phyloP scores from a whole-genome alignment of 2,797 vertebrate genomes.

The Intellagama lesueurii region DNA sequence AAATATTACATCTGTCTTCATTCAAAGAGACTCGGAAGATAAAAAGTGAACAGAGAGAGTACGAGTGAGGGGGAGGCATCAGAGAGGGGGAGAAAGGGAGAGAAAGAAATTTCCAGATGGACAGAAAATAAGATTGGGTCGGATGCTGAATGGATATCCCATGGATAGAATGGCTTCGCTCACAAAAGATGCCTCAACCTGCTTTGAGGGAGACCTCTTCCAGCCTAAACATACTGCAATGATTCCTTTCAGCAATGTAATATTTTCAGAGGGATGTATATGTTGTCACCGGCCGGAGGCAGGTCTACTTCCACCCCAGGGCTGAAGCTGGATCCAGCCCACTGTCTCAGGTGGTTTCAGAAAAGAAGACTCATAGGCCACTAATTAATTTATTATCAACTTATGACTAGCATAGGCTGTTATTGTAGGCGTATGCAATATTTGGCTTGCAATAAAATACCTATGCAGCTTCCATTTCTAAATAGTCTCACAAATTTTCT shows the following conservation, averaged over 20 bases:
- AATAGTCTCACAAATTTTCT: neutral
- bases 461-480: neutral
- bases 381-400: neutral
- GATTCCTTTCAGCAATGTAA: neutral
- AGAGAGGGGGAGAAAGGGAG: neutral
- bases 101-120: neutral
- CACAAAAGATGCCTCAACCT: neutral
- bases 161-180: neutral
- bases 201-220: neutral
- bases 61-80: neutral
- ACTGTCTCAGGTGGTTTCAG: too few relatives aligned
- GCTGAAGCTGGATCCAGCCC: neutral
- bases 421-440: neutral
- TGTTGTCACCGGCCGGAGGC: neutral
- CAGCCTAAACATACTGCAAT: neutral
- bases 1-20: slow-evolving; percentile 11
- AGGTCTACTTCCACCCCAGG: neutral
- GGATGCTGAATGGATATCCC: neutral
- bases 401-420: neutral
- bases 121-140: neutral
- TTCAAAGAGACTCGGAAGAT: neutral
- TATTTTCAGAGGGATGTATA: neutral
- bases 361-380: too few relatives aligned
- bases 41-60: too few relatives aligned
- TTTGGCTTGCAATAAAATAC: neutral